Evolutionary conservation across 1,140 invertebrate species (phyloP), one percentile per base, ranked within the genome.

Genomic region (Apis florea): DNA sequence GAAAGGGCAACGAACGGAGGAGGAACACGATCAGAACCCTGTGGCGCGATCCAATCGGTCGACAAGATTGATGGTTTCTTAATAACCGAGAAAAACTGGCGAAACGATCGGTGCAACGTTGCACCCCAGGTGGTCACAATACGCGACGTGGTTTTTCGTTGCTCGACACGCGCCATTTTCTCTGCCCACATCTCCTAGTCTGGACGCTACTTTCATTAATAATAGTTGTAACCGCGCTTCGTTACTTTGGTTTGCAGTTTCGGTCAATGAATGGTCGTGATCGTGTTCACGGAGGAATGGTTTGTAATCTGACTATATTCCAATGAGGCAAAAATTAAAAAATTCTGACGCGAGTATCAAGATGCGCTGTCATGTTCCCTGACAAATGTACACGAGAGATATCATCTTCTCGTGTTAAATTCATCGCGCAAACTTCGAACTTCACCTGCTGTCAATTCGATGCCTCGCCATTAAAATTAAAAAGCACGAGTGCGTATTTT

Each of bases 81-180:
- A 92, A 93, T 93, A 93, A 93, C 89, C 91, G 91, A 93, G 91
- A 92, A 93, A 93, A 93, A 91, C 90, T 86, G 89, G 89, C 88
- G 92, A 92, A 92, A 92, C 87, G 91, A 91, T 92, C 87, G 83
- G 87, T 85, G 87, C 83, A 82, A 83, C 84, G 80, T 63, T 75
- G 72, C 90, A 73, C 92, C 72, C 69, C 92, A 87, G 91, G 91
- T 92, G 91, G 91, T 54, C 88, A 69, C 78, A 72, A 69, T 85
- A 73, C 69, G 85, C 69, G 85, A 89, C 87, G 88, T 68, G 84
- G 73, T 90, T 91, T 91, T 91, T 90, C 89, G 83, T 75, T 66
- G 73, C 61, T 40, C 40, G 84, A 87, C 82, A 88, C 79, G 72
- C 31, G 59, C 77, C 87, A 67, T 87, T 69, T 83, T 54, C 70